Percentiles rank a stretch among this genome's conserved stretches.
phyloP scores from a whole-genome alignment of 2,888 invertebrate species.

The Malacosoma neustria region DNA sequence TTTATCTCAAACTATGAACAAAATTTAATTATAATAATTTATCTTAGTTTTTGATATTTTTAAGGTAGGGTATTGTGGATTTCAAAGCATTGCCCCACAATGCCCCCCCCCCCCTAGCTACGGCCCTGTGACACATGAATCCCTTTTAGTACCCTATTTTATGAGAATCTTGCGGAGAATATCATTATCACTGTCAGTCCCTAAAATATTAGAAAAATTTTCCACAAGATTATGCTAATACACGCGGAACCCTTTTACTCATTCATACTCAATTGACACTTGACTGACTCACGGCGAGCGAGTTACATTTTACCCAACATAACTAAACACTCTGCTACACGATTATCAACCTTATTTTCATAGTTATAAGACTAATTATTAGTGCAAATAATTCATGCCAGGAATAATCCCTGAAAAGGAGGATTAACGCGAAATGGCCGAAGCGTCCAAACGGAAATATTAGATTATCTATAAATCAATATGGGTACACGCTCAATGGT shows the following conservation, averaged over 20 bases:
- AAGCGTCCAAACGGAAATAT: constrained; percentile 28
- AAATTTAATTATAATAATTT: too few species aligned
- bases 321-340: not conserved
- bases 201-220: too few species aligned
- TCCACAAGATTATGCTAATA: not conserved
- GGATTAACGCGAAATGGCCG: constrained; percentile 18
- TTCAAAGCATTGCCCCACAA: too few species aligned
- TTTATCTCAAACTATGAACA: too few species aligned
- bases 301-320: constrained; percentile 10
- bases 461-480: constrained; percentile 34
- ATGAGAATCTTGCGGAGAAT: too few species aligned
- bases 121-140: too few species aligned
- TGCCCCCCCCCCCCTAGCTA: too few species aligned
- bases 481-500: constrained; percentile 12
- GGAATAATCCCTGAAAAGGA: constrained; percentile 11
- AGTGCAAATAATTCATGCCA: not conserved
- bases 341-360: not conserved
- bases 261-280: constrained; percentile 9
- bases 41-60: too few species aligned
- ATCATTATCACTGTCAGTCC: too few species aligned
- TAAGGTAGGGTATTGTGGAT: too few species aligned
- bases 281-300: constrained; percentile 16
- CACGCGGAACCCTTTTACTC: not conserved
- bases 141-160: too few species aligned
- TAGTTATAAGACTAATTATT: constrained; percentile 2